Evolutionary conservation across 2,113 vertebrate species (phyloP).

Genomic region (Nothobranchius furzeri): DNA sequence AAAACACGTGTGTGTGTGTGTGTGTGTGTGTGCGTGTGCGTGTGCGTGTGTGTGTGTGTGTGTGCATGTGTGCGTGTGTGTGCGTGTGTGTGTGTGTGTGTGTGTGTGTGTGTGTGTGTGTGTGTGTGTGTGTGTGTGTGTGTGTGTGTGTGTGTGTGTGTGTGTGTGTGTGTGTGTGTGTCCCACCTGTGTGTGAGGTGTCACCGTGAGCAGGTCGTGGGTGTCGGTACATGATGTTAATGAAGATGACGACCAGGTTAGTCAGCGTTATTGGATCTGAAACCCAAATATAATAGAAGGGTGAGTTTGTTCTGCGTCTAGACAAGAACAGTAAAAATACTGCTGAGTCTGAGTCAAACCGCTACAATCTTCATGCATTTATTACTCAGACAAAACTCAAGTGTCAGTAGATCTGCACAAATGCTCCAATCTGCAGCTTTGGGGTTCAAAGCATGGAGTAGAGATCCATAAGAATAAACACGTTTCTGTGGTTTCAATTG

Average conservation of each 20-base stretch:
- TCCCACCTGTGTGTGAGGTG: constrained; percentile 81
- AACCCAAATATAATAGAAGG: constrained; percentile 20
- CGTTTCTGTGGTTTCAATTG: too few relatives aligned
- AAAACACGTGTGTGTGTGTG: not conserved
- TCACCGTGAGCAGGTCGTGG: constrained; percentile 69
- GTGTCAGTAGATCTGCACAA: too few relatives aligned
- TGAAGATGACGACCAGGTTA: constrained; percentile 87
- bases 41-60: not conserved
- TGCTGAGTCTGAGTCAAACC: not conserved
- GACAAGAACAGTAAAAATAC: not conserved
- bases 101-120: constrained; percentile 57
- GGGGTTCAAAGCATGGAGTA: too few relatives aligned
- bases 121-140: constrained; percentile 57
- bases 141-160: constrained; percentile 56
- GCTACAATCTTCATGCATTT: not conserved
- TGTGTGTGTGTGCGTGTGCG: not conserved
- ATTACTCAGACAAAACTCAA: too few relatives aligned
- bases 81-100: not conserved
- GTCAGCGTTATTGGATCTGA: constrained; percentile 82
- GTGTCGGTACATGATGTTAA: constrained; percentile 85
- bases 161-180: not conserved
- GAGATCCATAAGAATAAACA: too few relatives aligned
- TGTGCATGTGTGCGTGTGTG: too few relatives aligned
- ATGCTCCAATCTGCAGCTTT: too few relatives aligned
- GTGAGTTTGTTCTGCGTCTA: not conserved